Evolutionary conservation across 2,888 invertebrate species (phyloP).

Genomic region (Nowickia ferox): DNA sequence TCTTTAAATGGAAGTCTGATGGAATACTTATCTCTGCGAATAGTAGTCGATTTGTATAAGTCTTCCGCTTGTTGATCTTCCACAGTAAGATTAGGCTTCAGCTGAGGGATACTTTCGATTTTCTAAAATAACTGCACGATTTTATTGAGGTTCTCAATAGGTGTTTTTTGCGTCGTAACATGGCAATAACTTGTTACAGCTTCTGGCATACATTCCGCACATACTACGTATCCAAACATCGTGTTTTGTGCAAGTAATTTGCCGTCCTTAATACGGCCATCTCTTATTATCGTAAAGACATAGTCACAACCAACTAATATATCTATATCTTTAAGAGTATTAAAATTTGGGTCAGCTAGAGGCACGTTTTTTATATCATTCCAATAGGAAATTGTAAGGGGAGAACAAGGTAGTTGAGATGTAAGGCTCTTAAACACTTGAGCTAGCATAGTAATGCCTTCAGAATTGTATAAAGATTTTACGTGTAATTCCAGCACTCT

Average conservation of each 20-base stretch:
- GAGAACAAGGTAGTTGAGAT: slow-evolving; percentile 23
- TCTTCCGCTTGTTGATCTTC: slow-evolving; percentile 50
- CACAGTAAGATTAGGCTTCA: not conserved
- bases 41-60: slow-evolving; percentile 27
- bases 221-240: slow-evolving; percentile 38
- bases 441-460: slow-evolving; percentile 9
- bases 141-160: not conserved
- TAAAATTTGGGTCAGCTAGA: slow-evolving; percentile 49
- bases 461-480: slow-evolving; percentile 25
- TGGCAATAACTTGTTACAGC: not conserved
- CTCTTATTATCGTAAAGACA: slow-evolving; percentile 39
- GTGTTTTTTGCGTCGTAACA: not conserved
- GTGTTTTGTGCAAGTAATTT: slow-evolving; percentile 38
- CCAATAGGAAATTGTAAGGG: slow-evolving; percentile 39
- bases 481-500: slow-evolving; percentile 10
- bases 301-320: slow-evolving; percentile 42
- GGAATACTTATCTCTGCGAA: not conserved
- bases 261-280: slow-evolving; percentile 39
- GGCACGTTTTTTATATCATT: slow-evolving; percentile 40
- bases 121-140: slow-evolving; percentile 25
- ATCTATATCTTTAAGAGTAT: slow-evolving; percentile 45
- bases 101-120: slow-evolving; percentile 10
- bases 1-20: slow-evolving; percentile 28
- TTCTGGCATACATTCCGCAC: too few species aligned
- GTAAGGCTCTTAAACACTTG: slow-evolving; percentile 37